phyloP scores from a whole-genome alignment of 2,888 invertebrate genomes.

The Drosophila paranaensis region DNA sequence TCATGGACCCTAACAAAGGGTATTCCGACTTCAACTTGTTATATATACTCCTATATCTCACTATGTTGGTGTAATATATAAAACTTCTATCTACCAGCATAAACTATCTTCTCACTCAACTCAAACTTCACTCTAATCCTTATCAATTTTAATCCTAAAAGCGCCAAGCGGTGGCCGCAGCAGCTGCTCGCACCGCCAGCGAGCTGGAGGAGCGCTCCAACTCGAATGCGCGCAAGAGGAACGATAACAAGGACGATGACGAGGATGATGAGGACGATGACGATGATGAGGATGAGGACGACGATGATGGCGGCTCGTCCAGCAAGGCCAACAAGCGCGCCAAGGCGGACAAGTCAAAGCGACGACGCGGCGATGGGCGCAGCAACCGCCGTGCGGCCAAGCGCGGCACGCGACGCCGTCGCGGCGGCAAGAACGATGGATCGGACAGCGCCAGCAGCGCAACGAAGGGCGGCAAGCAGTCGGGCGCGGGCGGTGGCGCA shows the following conservation, averaged over 20 bases:
- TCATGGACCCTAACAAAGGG: no score
- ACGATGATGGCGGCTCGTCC: conserved; percentile 77
- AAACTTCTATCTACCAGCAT: no score
- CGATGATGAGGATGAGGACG: conserved; percentile 52
- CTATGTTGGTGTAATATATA: no score
- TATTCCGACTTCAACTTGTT: no score
- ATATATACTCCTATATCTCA: no score
- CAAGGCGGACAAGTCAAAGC: conserved; percentile 78
- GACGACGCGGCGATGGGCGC: conserved; percentile 79
- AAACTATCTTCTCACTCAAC: not conserved
- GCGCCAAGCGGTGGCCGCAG: conserved; percentile 83
- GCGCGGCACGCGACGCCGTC: conserved; percentile 71
- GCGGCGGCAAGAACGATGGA: conserved; percentile 63
- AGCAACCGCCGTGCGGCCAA: conserved; percentile 70
- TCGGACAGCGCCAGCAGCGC: conserved; percentile 66
- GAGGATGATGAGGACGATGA: conserved; percentile 63
- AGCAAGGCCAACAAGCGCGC: conserved; percentile 55
- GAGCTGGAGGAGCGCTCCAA: conserved; percentile 51
- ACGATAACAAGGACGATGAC: conserved; percentile 66
- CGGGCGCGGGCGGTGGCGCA: conserved; percentile 50
- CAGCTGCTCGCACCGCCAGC: conserved; percentile 65
- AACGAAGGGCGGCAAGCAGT: conserved; percentile 65
- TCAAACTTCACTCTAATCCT: not conserved
- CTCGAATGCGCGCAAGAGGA: conserved; percentile 32
- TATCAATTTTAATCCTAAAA: conserved; percentile 1